These are phyloP conservation scores for Drosophila auraria DNA, from an alignment of 1,140 invertebrate species.

Conservation along the genomic window DNA sequence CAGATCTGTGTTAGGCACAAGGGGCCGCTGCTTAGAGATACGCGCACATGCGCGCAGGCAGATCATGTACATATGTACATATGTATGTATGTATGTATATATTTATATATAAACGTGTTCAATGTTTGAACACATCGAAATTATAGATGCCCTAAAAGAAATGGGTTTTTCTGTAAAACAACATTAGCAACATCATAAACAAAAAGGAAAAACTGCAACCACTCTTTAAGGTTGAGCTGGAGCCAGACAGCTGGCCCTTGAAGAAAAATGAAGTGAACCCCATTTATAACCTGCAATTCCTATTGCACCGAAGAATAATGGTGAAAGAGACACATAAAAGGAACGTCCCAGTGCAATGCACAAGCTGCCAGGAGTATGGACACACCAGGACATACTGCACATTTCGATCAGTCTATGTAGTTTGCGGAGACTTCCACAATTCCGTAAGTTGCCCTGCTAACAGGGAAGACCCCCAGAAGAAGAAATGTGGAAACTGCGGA, in stretches of 20 bases:
- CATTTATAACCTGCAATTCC: slow-evolving; percentile 7
- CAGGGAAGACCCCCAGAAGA: too few relatives aligned
- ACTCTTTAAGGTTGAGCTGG: background rate
- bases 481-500: too few relatives aligned
- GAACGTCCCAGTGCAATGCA: background rate
- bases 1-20: too few relatives aligned
- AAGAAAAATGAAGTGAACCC: slow-evolving; percentile 12
- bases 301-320: slow-evolving; percentile 12
- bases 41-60: too few relatives aligned
- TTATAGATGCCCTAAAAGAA: background rate
- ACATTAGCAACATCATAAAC: background rate
- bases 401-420: background rate
- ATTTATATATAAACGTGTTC: too few relatives aligned
- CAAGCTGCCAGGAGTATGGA: slow-evolving; percentile 5
- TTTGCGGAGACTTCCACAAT: too few relatives aligned
- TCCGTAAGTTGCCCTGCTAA: too few relatives aligned
- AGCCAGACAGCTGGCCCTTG: background rate
- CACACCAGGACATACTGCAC: background rate
- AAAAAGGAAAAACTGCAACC: background rate
- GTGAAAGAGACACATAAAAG: background rate
- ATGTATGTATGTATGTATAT: too few relatives aligned
- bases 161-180: background rate
- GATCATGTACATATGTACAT: too few relatives aligned
- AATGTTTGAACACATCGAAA: too few relatives aligned
- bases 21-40: too few relatives aligned